Conservation (phyloP, 2,888 invertebrate genomes). For the Brassicogethes aeneus region DNA sequence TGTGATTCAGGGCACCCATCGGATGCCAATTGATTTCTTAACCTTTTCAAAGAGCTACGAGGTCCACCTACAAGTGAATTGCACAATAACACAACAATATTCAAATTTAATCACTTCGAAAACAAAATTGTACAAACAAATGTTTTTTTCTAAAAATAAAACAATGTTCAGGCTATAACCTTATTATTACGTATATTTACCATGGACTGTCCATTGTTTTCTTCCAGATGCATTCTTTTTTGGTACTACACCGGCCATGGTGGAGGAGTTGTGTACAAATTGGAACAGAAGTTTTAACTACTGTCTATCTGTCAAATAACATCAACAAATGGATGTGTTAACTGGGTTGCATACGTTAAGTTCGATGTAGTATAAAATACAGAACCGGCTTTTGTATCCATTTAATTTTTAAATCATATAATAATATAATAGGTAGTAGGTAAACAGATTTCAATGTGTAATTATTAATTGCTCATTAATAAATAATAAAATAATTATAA, state of each 20-base stretch:
- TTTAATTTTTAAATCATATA: too few species aligned
- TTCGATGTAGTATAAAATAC: too few species aligned
- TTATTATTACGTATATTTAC: conserved; percentile 48
- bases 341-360: too few species aligned
- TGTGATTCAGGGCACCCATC: conserved; percentile 87
- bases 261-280: background rate
- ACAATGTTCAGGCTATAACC: background rate
- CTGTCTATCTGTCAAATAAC: background rate
- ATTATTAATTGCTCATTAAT: too few species aligned
- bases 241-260: conserved; percentile 50
- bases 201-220: conserved; percentile 69
- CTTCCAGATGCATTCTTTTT: conserved; percentile 53
- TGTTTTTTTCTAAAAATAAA: background rate
- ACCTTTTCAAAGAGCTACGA: conserved; percentile 53
- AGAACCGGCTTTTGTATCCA: too few species aligned
- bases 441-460: too few species aligned
- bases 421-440: too few species aligned
- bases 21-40: conserved; percentile 68
- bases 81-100: background rate
- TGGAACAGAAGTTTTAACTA: background rate
- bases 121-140: background rate
- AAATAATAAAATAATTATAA: too few species aligned
- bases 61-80: conserved; percentile 49
- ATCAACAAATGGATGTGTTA: background rate
- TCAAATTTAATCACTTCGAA: background rate